Base-by-base conservation (phyloP, 2,888 invertebrate species). In the Dusona sp. region DNA sequence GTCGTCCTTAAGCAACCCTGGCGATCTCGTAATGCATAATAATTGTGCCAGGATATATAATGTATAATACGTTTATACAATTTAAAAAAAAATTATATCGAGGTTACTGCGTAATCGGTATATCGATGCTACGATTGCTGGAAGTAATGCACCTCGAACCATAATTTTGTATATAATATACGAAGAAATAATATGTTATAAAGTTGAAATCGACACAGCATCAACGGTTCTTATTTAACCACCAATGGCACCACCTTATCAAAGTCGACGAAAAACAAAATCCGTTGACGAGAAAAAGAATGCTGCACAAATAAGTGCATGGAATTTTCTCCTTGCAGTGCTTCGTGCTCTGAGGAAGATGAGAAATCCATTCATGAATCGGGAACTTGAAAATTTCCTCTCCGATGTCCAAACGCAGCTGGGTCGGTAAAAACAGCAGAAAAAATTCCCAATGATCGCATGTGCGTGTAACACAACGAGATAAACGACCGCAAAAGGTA, bases 401-500 rank as follows among this genome's bases (percentile, higher is more conserved):
- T 8, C 36, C 42, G n/a, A n/a, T 45, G 67, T 36, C 36, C 36
- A 22, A 36, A 36, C 19, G 33, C 74, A 61, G 25, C n/a, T 33
- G 38, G 33, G 16, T 22, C 22, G 42, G 25, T 33, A n/a, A 33
- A 48, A 70, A 77, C 22, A 38, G 16, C n/a, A 48, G 13, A 68
- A 82, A 25, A 45, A 57, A 82, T 68, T 29, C 33, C 16, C 45
- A 51, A 29, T 42, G 74, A 84, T 45, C 70, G 85, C 84, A 78
- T 88, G 84, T 87, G 64, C 29, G 67, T 78, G 36, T 65, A 67
- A 67, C 64, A 73, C 36, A 73, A 64, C 48, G 84, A 88, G 86
- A 89, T 87, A 87, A 89, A 87, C 83, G 82, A 85, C 80, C 65
- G 67, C 82, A 64, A 84, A 81, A 65, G 74, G 68, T 13, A 84